phyloP scores from a whole-genome alignment of 2,113 vertebrate species.

The Triplophysa siluroides region DNA sequence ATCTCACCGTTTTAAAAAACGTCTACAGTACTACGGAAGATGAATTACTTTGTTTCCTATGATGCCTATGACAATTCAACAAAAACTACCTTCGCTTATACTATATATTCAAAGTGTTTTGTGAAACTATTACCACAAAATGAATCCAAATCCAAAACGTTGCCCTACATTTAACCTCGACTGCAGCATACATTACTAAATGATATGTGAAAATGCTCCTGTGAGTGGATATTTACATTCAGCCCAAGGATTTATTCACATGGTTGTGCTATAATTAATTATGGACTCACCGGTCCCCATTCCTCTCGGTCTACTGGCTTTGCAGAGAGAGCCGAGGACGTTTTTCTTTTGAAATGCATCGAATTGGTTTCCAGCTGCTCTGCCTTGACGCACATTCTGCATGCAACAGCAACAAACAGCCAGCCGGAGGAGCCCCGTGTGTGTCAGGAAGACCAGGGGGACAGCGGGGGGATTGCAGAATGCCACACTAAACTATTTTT shows the following conservation, averaged over 20 bases:
- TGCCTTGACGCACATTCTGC: constrained; percentile 38
- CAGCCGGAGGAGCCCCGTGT: constrained; percentile 46
- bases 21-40: neutral
- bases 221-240: constrained; percentile 23
- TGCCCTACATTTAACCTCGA: constrained; percentile 3
- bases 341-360: constrained; percentile 55
- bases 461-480: constrained; percentile 25
- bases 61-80: neutral
- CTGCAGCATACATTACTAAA: constrained; percentile 34
- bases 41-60: neutral
- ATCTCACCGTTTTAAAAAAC: neutral
- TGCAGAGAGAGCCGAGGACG: constrained; percentile 40
- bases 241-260: constrained; percentile 17
- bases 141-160: neutral
- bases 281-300: constrained; percentile 25
- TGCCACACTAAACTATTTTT: constrained; percentile 35
- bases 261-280: constrained; percentile 45
- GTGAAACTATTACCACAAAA: constrained; percentile 10
- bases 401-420: constrained; percentile 58
- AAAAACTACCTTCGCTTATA: neutral
- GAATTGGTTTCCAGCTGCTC: constrained; percentile 52
- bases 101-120: neutral
- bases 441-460: constrained; percentile 21
- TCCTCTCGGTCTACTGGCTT: constrained; percentile 38
- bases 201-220: constrained; percentile 20